Base-by-base conservation (phyloP, 1,140 invertebrate genomes). In the Tetragnatha versicolor region DNA sequence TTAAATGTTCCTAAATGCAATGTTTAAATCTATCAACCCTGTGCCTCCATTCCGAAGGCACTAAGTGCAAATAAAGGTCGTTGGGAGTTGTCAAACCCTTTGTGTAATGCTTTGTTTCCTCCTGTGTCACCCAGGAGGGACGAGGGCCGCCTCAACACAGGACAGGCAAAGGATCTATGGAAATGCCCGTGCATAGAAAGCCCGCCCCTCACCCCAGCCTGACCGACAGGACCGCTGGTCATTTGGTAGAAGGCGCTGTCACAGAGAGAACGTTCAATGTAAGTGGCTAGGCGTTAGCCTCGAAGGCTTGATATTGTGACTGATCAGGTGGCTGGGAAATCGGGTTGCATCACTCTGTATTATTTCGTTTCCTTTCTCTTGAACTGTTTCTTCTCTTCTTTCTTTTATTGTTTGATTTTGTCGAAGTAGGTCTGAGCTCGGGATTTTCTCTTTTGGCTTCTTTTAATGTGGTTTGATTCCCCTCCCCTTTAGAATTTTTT, bases 251-350 rank as follows among this genome's bases (percentile, higher is more conserved):
- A 60, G 65, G 76, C 51, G 35, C 63, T 69, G 45, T 77, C 66
- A 42, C 73, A 65, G 76, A 79, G 47, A 68, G 76, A 69, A 79
- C 49, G 6, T 69, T 79, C 53, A 79, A 53, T 69, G 76, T 79
- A 79, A 79, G 76, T 78, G 63, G 10, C 20, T 55, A 17, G 37
- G 33, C 47, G 14, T 27, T 37, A 31, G 27, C 68, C 61, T 42
- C n/a, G n/a, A n/a, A n/a, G n/a, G n/a, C n/a, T n/a, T n/a, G n/a
- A n/a, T n/a, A n/a, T n/a, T n/a, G n/a, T n/a, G n/a, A n/a, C n/a
- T n/a, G n/a, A n/a, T 31, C 55, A 58, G 35, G 17, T 58, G 55
- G 55, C 55, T 58, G 2, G 20, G 55, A 20, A 58, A 6, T 7
- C 22, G 10, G 12, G 10, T 27, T 55, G 51, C n/a, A n/a, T n/a